A percentile compares a stretch with the other conserved stretches of the same genome.
phyloP scores from a whole-genome alignment of 2,888 invertebrate genomes.

The Agrochola macilenta region DNA sequence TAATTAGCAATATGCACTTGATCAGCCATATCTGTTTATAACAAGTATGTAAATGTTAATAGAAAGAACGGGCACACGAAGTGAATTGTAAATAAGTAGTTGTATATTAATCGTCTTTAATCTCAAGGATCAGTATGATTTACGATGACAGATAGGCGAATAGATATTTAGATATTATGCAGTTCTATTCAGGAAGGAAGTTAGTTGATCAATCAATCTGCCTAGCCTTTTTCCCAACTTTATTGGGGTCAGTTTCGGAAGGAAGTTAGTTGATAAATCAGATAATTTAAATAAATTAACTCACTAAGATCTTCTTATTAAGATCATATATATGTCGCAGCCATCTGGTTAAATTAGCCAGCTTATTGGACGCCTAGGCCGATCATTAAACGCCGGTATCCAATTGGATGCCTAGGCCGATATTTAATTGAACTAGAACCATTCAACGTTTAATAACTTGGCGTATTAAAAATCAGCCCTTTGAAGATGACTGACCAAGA shows the following conservation, averaged over 20 bases:
- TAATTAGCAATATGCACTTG: conserved; percentile 52
- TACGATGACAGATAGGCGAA: conserved; percentile 35
- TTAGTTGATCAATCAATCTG: conserved; percentile 2
- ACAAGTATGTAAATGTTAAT: conserved; percentile 67
- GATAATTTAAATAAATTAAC: background rate
- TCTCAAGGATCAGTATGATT: conserved; percentile 69
- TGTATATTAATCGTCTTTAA: conserved; percentile 67
- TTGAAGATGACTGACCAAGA: too few relatives aligned
- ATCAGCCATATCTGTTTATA: conserved; percentile 50
- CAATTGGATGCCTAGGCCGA: too few relatives aligned
- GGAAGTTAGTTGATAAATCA: conserved; percentile 33
- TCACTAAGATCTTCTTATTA: background rate
- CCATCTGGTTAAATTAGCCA: too few relatives aligned
- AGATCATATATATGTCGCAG: background rate
- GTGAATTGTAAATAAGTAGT: conserved; percentile 61
- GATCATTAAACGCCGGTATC: too few relatives aligned
- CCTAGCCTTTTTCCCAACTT: too few relatives aligned
- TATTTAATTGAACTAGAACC: too few relatives aligned
- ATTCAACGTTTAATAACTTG: too few relatives aligned
- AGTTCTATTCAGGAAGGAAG: conserved; percentile 43
- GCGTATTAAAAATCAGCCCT: too few relatives aligned
- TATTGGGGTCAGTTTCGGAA: too few relatives aligned
- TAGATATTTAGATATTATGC: conserved; percentile 3
- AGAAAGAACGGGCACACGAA: conserved; percentile 62
- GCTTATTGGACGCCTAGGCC: too few relatives aligned